Base-by-base conservation (phyloP, 1,140 invertebrate genomes). In the Panagrolaimus sp. region DNA sequence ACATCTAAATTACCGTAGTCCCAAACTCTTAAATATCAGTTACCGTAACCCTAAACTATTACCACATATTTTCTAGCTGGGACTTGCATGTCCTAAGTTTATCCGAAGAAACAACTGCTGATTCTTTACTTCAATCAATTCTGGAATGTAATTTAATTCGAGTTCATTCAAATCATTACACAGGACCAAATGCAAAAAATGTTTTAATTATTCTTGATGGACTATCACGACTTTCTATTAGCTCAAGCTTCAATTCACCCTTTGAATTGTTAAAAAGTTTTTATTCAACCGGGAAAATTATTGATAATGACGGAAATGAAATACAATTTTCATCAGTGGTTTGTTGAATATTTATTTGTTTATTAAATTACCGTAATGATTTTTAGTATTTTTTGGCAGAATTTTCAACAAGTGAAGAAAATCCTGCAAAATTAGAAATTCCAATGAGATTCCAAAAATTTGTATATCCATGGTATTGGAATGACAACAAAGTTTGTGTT, bases 61-160 rank as follows among this genome's bases (percentile, higher is more conserved):
- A 4, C 2, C 32, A 38, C 32, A 38, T 4, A 38, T 38, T 38
- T 43, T 17, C 10, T 71, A 76, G 67, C 1, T 74, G 73, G 73
- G 64, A 67, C 15, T 32, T 74, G 3, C 74, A 74, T 63, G 32
- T 72, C 21, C 17, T 74, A 15, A 66, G 65, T 44, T 28, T 74
- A 1, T 76, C 73, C 1, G 62, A 47, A 24, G 55, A 72, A 43
- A 70, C 64, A 43, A 45, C 10, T 5, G 46, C 73, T 4, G 32
- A 47, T n/a, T 47, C 77, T 28, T 26, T 74, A n/a, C 63, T 76
- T 9, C 77, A 52, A 17, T 26, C 74, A 14, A 74, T 74, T 71
- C 47, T 74, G 15, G 44, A 21, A 0, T 76, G 74, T 63, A 74
- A 74, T 26, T 46, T 74, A 43, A 62, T 76, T 26, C 14, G 72